Conservation (phyloP, 2,797 vertebrate genomes). For the Tinamus major region DNA sequence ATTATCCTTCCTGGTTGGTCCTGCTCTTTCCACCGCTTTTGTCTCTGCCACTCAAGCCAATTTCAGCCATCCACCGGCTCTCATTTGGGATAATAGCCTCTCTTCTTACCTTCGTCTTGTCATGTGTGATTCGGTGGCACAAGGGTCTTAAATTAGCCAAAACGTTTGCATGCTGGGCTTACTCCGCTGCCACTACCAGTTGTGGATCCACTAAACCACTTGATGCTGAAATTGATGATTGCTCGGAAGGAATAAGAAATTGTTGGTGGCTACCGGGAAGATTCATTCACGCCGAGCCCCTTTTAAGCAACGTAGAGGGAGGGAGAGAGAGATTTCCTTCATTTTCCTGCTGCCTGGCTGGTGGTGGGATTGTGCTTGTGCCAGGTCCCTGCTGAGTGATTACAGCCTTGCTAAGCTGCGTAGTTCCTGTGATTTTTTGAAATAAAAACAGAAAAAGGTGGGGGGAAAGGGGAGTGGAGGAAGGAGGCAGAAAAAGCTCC, state of each 20-base stretch:
- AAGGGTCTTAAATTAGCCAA: constrained; percentile 83
- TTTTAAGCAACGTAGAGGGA: constrained; percentile 62
- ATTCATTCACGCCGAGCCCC: constrained; percentile 61
- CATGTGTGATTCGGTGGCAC: constrained; percentile 80
- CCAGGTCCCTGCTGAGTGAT: constrained; percentile 73
- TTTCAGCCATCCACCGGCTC: constrained; percentile 74
- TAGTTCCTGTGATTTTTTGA: constrained; percentile 77
- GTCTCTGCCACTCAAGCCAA: constrained; percentile 78
- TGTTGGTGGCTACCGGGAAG: constrained; percentile 71
- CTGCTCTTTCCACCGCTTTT: constrained; percentile 63
- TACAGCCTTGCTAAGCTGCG: constrained; percentile 66
- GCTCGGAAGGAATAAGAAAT: constrained; percentile 76
- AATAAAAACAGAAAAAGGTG: constrained; percentile 59
- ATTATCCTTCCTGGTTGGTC: constrained; percentile 61
- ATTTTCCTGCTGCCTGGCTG: constrained; percentile 56
- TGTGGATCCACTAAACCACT: constrained; percentile 70
- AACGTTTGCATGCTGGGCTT: constrained; percentile 77
- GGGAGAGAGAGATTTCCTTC: constrained; percentile 62
- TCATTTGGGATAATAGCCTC: constrained; percentile 81
- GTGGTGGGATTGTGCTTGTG: constrained; percentile 62
- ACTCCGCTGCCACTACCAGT: constrained; percentile 58
- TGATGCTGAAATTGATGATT: constrained; percentile 80
- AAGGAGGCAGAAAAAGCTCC: neutral
- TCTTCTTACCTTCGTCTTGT: constrained; percentile 78
- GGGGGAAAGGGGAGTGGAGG: constrained; percentile 20